Percentiles rank a stretch among this genome's conserved stretches.
Conservation (phyloP, 2,888 invertebrate genomes). For the Sarcophaga carnaria region DNA sequence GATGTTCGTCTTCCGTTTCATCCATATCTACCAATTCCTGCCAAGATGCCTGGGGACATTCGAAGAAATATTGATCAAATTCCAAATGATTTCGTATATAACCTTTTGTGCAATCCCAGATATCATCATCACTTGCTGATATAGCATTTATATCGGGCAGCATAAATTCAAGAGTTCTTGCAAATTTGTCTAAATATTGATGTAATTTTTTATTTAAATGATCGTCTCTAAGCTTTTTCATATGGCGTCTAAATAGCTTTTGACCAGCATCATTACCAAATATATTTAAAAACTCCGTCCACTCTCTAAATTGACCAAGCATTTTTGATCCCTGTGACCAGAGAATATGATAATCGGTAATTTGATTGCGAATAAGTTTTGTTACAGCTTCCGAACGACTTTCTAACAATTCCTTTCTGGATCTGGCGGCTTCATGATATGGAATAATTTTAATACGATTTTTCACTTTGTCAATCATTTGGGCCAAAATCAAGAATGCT, state of each 20-base stretch:
- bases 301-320: slow-evolving; percentile 93
- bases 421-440: slow-evolving; percentile 92
- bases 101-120: slow-evolving; percentile 94
- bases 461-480: slow-evolving; percentile 95
- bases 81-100: slow-evolving; percentile 95
- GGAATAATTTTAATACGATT: slow-evolving; percentile 85
- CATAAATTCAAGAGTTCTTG: slow-evolving; percentile 89
- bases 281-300: slow-evolving; percentile 93
- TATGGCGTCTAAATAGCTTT: slow-evolving; percentile 89
- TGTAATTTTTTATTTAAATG: slow-evolving; percentile 89
- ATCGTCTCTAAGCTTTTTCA: slow-evolving; percentile 91
- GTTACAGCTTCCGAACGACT: slow-evolving; percentile 95
- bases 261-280: slow-evolving; percentile 94
- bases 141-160: slow-evolving; percentile 89
- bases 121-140: slow-evolving; percentile 85
- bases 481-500: slow-evolving; percentile 94
- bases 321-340: slow-evolving; percentile 95
- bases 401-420: slow-evolving; percentile 93
- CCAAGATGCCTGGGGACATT: slow-evolving; percentile 90
- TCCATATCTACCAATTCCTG: slow-evolving; percentile 87
- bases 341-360: slow-evolving; percentile 90
- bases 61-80: slow-evolving; percentile 95
- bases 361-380: slow-evolving; percentile 91
- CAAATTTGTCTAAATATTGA: slow-evolving; percentile 89
- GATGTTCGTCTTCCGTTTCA: slow-evolving; percentile 85